These are phyloP conservation scores for Frankliniella fusca DNA, from an alignment of 2,888 invertebrate species.

Conservation along the genomic window DNA sequence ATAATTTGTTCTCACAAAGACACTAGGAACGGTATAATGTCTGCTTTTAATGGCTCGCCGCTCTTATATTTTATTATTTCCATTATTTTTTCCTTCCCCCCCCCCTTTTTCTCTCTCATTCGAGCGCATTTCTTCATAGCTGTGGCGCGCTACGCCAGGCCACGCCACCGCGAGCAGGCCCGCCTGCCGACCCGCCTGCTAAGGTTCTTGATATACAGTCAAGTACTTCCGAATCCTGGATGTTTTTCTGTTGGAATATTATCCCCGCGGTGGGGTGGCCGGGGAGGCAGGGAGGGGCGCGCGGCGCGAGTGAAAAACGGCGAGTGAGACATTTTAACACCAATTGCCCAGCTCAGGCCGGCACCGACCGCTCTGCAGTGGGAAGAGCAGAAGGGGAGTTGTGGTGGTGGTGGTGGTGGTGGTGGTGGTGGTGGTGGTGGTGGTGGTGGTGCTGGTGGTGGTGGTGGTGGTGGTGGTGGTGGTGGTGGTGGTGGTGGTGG, in stretches of 20 bases:
- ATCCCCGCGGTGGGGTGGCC: not conserved
- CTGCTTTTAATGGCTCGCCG: slow-evolving; percentile 25
- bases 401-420: too few species aligned
- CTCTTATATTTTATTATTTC: slow-evolving; percentile 25
- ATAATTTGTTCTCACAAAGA: slow-evolving; percentile 26
- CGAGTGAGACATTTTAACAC: too few species aligned
- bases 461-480: too few species aligned
- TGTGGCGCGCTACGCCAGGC: not conserved
- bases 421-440: too few species aligned
- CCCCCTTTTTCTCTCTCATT: not conserved
- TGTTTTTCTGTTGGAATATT: not conserved
- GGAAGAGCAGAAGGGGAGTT: too few species aligned
- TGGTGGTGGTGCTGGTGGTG: too few species aligned
- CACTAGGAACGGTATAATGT: slow-evolving; percentile 24
- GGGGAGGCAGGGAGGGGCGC: too few species aligned
- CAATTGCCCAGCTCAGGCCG: too few species aligned
- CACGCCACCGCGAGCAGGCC: not conserved
- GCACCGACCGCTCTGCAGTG: too few species aligned
- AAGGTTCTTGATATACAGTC: slow-evolving; percentile 18
- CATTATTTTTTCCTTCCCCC: not conserved
- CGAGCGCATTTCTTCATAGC: slow-evolving; percentile 10
- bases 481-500: too few species aligned
- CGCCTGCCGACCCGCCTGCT: not conserved
- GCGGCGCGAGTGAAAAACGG: too few species aligned
- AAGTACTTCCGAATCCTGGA: slow-evolving; percentile 23